Percentiles rank a stretch among this genome's conserved stretches.
These are phyloP conservation scores for Zapornia atra DNA, from an alignment of 2,113 vertebrate species.

Conservation along the genomic window DNA sequence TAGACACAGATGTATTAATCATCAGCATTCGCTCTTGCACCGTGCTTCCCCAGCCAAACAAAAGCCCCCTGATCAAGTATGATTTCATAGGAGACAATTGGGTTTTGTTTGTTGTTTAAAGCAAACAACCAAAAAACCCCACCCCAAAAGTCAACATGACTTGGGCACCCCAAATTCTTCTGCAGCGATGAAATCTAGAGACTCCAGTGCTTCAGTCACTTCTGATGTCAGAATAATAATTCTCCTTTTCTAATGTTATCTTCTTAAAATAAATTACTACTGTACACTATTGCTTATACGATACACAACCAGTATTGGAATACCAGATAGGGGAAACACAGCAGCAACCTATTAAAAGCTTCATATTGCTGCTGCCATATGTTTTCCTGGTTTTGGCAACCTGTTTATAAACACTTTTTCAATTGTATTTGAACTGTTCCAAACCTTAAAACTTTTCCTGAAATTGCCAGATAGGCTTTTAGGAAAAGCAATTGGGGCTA, in stretches of 20 bases:
- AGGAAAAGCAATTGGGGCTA: neutral
- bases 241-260: neutral
- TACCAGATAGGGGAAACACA: neutral
- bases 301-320: neutral
- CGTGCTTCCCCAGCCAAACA: neutral
- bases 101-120: too few relatives aligned
- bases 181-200: neutral
- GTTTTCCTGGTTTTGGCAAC: neutral
- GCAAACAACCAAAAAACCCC: too few relatives aligned
- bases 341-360: neutral
- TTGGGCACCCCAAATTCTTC: neutral
- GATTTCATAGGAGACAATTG: neutral
- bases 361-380: neutral
- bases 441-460: neutral
- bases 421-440: neutral
- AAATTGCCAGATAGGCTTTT: neutral
- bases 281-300: neutral
- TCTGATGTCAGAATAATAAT: neutral
- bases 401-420: neutral
- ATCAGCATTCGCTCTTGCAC: neutral
- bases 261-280: neutral
- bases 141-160: neutral
- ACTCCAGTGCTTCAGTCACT: neutral
- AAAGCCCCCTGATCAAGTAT: neutral
- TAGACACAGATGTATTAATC: neutral